Evolutionary conservation across 2,113 vertebrate genomes (phyloP), one percentile per base, ranked within the genome.

Genomic region (Hippocampus barbouri): DNA sequence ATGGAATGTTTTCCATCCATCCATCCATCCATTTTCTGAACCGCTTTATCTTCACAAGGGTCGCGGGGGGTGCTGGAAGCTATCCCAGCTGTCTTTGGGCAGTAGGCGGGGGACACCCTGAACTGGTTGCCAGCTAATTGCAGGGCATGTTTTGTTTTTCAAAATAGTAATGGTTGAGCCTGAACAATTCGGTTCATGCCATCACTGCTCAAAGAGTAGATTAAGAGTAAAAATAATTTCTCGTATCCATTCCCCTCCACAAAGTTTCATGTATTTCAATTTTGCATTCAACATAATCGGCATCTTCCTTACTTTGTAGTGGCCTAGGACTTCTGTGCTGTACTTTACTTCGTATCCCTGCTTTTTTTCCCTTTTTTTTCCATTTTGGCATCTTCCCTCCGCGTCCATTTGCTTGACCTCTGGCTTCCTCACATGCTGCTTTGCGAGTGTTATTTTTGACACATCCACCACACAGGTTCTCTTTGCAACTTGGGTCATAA

Each of bases 381-480:
- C 5, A 43, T 30, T 27, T 27, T 49, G 23, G 57, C 20, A 43
- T 53, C n/a, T 66, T 71, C 68, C 64, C 64, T 53, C 72, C 69
- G 47, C 47, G 47, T 65, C 56, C 73, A 70, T 60, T 40, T 77
- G 56, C 66, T 76, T 71, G 73, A 66, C 74, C 18, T 38, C 62
- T 11, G 57, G 74, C 75, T 30, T 69, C 57, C 62, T 74, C 40
- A 66, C 53, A 78, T 64, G 3, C 79, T 75, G 34, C 60, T 76
- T 68, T 76, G 38, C 68, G 34, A 77, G 71, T 75, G 57, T 53
- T 74, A 60, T 74, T 78, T 53, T 71, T 38, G 68, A 66, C n/a
- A 57, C 70, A 69, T 21, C 14, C 72, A 76, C 73, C 65, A 72
- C 18, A 45, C 69, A 67, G 6, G 53, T 38, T 64, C 51, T 51